phyloP scores from a whole-genome alignment of 1,140 invertebrate genomes.

The Tetramorium parvispinum region DNA sequence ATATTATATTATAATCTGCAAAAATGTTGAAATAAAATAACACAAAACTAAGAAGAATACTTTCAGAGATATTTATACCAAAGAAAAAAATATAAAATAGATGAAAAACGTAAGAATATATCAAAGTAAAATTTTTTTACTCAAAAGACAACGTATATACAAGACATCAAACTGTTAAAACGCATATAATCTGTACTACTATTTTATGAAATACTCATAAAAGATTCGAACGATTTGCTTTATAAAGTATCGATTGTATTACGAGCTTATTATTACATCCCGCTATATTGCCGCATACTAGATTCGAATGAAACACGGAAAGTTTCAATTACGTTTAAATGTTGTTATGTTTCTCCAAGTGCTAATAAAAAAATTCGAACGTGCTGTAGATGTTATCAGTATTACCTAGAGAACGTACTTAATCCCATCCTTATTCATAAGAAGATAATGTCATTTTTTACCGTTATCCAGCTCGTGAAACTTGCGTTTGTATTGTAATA shows the following conservation, averaged over 20 bases:
- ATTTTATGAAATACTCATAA: neutral
- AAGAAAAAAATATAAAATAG: neutral
- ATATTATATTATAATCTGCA: neutral
- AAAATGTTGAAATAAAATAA: neutral
- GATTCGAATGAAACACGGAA: neutral
- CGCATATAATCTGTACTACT: no score
- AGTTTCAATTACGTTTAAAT: constrained; percentile 20
- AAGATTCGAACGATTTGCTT: neutral
- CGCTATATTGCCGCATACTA: neutral
- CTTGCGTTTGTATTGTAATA: neutral
- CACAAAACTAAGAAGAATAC: neutral
- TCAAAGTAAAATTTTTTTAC: neutral
- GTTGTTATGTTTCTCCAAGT: constrained; percentile 1
- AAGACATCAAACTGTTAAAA: neutral
- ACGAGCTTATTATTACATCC: neutral
- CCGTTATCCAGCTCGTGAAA: neutral
- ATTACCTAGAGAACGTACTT: constrained; percentile 6
- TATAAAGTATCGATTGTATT: neutral
- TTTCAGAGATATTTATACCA: neutral
- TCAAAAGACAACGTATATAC: neutral
- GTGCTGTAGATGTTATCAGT: constrained; percentile 14
- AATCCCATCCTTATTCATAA: constrained; percentile 15
- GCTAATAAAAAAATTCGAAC: constrained; percentile 3
- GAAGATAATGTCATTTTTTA: constrained; percentile 21
- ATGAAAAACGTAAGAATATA: neutral